phyloP scores from a whole-genome alignment of 2,888 invertebrate genomes.

The Trimorus sp. region DNA sequence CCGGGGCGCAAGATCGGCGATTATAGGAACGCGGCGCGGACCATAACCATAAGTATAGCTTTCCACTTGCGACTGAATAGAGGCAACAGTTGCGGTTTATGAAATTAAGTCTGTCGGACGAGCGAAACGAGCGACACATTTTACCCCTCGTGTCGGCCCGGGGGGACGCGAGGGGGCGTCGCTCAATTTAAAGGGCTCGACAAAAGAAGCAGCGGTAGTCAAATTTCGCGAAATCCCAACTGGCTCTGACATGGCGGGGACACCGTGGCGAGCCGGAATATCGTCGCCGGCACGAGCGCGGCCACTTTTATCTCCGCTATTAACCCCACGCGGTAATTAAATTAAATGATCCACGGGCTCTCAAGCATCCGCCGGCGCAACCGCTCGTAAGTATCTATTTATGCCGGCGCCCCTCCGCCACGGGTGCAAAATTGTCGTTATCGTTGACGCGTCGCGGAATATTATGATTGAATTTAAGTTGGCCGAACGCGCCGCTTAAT shows the following conservation, averaged over 20 bases:
- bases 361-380: slow-evolving; percentile 76
- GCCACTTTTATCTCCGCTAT: slow-evolving; percentile 80
- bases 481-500: slow-evolving; percentile 34
- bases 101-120: slow-evolving; percentile 80
- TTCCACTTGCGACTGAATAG: slow-evolving; percentile 77
- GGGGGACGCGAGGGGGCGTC: slow-evolving; percentile 11
- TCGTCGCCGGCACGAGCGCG: slow-evolving; percentile 63
- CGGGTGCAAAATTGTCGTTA: slow-evolving; percentile 52
- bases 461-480: slow-evolving; percentile 56
- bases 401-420: slow-evolving; percentile 71
- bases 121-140: slow-evolving; percentile 73
- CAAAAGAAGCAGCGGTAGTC: slow-evolving; percentile 58
- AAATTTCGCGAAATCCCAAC: slow-evolving; percentile 42
- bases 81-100: slow-evolving; percentile 82
- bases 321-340: slow-evolving; percentile 80
- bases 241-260: neutral
- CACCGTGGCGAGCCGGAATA: too few relatives aligned
- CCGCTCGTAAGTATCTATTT: slow-evolving; percentile 74
- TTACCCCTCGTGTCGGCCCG: slow-evolving; percentile 44
- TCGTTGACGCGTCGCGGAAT: slow-evolving; percentile 46
- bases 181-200: slow-evolving; percentile 51
- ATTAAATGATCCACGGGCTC: slow-evolving; percentile 80
- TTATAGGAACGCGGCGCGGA: slow-evolving; percentile 71
- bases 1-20: slow-evolving; percentile 61
- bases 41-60: slow-evolving; percentile 78